Evolutionary conservation across 2,113 vertebrate genomes (phyloP).

Genomic region (Pedetes capensis): DNA sequence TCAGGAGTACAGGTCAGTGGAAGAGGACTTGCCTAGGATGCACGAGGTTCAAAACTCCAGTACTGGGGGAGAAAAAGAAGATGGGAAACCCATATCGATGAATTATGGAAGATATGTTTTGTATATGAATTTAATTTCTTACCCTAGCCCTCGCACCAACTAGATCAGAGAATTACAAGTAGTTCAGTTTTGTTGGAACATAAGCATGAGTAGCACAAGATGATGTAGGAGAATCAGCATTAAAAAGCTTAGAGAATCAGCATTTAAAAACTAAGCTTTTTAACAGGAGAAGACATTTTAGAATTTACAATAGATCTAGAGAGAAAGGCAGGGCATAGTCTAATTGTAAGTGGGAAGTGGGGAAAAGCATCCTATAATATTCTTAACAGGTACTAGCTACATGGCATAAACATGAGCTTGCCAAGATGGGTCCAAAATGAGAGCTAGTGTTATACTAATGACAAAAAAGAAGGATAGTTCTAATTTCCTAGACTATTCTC

Average conservation of each 20-base stretch:
- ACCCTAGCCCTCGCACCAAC: neutral
- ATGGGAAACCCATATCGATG: neutral
- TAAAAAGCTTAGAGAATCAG: slow-evolving; percentile 34
- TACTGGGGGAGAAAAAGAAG: too few species aligned
- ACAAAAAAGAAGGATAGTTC: neutral
- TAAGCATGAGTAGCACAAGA: slow-evolving; percentile 39
- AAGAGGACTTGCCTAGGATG: too few species aligned
- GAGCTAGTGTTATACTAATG: too few species aligned
- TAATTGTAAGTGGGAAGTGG: slow-evolving; percentile 50
- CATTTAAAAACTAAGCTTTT: slow-evolving; percentile 35
- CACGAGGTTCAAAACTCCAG: too few species aligned
- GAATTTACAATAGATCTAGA: slow-evolving; percentile 21
- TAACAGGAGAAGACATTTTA: too few species aligned
- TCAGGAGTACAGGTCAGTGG: too few species aligned
- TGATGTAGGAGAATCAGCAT: slow-evolving; percentile 23
- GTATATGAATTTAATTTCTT: neutral
- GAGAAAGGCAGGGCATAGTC: slow-evolving; percentile 28
- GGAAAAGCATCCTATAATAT: neutral
- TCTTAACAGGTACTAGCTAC: neutral
- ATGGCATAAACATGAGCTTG: neutral
- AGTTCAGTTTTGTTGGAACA: slow-evolving; percentile 43
- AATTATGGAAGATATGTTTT: neutral
- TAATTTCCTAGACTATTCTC: neutral
- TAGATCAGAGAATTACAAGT: slow-evolving; percentile 46
- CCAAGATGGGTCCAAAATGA: neutral